Evolutionary conservation across 2,113 vertebrate genomes (phyloP), one percentile per base, ranked within the genome.

Genomic region (Penelope pileata): DNA sequence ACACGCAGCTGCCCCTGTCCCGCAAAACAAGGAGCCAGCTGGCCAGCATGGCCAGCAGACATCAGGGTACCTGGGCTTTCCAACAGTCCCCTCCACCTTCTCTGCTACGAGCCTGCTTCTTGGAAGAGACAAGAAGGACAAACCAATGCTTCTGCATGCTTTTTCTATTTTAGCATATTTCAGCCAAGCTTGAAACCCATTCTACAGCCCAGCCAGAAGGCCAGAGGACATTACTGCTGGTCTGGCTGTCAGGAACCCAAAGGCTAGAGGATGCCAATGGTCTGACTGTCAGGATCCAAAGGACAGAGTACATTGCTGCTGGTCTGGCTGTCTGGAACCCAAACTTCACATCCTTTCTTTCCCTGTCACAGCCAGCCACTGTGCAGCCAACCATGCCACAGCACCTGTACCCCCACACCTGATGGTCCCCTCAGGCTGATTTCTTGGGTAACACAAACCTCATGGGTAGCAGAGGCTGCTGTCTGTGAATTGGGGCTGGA

Each of bases 371-470:
- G 30, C 43, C 58, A 87, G 50, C 4, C 62, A 56, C 43, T 1
- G 1, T 6, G 6, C 14, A 32, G 34, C 17, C 3, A 0, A 18
- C 24, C 43, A 24, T 14, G 45, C 10, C 6, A 2, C 32, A 40
- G 45, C 9, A 10, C 5, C 29, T 6, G 1, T 21, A n/a, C n/a
- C 50, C 11, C 36, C 6, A 1, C 38, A 62, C 23, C 16, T 32
- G 47, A 24, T 6, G 18, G 38, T 26, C 34, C 75, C n/a, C 34
- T 70, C 4, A 0, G 12, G 16, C 23, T 2, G 2, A 30, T 5
- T 51, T 45, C 53, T 10, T 24, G 24, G 16, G 40, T 9, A 81
- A n/a, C n/a, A n/a, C n/a, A n/a, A n/a, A n/a, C n/a, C n/a, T n/a
- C n/a, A n/a, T n/a, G n/a, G n/a, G n/a, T n/a, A n/a, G 24, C 7